Conservation (phyloP, 2,797 vertebrate genomes). For the Schizopygopsis pylzovi region DNA sequence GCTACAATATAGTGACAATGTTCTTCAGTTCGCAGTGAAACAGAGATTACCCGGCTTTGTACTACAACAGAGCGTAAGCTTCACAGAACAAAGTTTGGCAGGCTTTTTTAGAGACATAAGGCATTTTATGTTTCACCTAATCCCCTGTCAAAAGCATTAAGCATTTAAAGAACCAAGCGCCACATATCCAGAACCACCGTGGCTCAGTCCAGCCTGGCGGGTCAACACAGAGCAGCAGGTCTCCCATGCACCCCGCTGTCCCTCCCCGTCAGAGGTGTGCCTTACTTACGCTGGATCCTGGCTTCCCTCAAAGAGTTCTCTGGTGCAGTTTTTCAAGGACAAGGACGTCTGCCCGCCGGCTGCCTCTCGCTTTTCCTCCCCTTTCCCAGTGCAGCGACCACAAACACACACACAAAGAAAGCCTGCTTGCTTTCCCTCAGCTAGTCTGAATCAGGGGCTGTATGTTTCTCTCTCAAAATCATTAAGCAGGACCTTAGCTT, state of each 20-base stretch:
- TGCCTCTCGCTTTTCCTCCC: slow-evolving; percentile 67
- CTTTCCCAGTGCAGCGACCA: slow-evolving; percentile 80
- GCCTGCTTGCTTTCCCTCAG: slow-evolving; percentile 65
- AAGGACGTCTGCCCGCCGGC: slow-evolving; percentile 63
- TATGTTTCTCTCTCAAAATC: slow-evolving; percentile 80
- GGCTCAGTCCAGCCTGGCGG: slow-evolving; percentile 76
- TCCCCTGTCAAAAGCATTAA: slow-evolving; percentile 80
- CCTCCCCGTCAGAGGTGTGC: slow-evolving; percentile 81
- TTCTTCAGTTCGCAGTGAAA: slow-evolving; percentile 18
- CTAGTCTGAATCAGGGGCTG: slow-evolving; percentile 71
- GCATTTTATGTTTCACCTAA: slow-evolving; percentile 78
- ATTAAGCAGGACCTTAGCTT: slow-evolving; percentile 83
- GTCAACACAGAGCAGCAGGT: slow-evolving; percentile 66
- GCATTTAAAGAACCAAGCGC: slow-evolving; percentile 74
- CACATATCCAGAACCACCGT: slow-evolving; percentile 75
- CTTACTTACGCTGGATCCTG: slow-evolving; percentile 96
- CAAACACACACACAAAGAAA: slow-evolving; percentile 58
- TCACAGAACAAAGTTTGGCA: slow-evolving; percentile 75
- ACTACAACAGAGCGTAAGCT: slow-evolving; percentile 18
- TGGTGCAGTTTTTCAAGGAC: slow-evolving; percentile 87
- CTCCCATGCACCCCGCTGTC: slow-evolving; percentile 60
- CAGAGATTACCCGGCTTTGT: slow-evolving; percentile 20
- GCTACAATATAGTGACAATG: slow-evolving; percentile 26
- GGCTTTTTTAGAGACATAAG: slow-evolving; percentile 73
- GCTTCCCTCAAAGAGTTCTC: slow-evolving; percentile 96